Evolutionary conservation across 2,888 invertebrate genomes (phyloP).

Genomic region (Cosmia trapezina): DNA sequence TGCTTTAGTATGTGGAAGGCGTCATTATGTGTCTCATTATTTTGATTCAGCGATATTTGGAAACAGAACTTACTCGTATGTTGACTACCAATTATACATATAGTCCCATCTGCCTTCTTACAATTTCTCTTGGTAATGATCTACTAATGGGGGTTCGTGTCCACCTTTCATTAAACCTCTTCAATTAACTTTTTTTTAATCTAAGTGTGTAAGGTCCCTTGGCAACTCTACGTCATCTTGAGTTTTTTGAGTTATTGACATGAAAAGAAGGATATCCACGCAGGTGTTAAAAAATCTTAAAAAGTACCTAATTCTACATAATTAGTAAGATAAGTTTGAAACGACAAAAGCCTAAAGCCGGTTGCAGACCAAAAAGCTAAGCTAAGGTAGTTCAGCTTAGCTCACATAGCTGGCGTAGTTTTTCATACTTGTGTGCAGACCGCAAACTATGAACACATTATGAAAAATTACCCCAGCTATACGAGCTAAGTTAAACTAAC

Average conservation of each 20-base stretch:
- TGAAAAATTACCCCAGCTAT: too few species aligned
- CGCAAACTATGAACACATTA: too few species aligned
- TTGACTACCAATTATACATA: background rate
- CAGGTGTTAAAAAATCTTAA: background rate
- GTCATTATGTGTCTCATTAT: background rate
- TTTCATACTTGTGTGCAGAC: too few species aligned
- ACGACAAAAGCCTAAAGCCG: conserved; percentile 14
- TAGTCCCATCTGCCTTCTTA: background rate
- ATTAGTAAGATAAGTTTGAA: background rate
- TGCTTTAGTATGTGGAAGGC: background rate
- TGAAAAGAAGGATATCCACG: background rate
- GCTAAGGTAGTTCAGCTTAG: too few species aligned
- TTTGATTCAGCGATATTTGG: background rate
- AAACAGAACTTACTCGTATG: background rate
- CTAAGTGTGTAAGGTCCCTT: background rate
- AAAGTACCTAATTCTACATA: background rate
- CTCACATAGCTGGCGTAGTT: too few species aligned
- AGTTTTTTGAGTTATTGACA: background rate
- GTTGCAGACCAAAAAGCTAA: too few species aligned
- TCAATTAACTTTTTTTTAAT: background rate
- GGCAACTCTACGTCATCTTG: background rate
- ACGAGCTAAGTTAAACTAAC: too few species aligned
- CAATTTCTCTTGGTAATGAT: background rate
- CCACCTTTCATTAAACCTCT: background rate
- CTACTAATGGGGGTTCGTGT: too few species aligned